These are phyloP conservation scores for Corynorhinus townsendii DNA, from an alignment of 2,113 vertebrate species.

Conservation along the genomic window DNA sequence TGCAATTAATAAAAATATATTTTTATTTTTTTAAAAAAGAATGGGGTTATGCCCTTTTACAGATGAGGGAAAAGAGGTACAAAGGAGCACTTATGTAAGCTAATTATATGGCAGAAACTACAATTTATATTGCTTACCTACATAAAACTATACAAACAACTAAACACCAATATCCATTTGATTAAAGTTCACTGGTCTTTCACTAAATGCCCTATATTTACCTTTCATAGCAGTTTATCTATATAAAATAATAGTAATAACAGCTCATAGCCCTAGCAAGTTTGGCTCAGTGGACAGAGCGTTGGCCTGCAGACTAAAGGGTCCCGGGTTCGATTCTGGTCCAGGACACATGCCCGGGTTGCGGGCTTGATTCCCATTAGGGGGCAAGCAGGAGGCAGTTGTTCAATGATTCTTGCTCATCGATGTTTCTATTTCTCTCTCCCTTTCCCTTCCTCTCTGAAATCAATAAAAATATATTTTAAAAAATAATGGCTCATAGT, in stretches of 20 bases:
- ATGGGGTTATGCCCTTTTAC: neutral
- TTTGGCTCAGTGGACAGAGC: no score
- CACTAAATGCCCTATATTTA: neutral
- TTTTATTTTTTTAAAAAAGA: neutral
- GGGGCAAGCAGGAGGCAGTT: no score
- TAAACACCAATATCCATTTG: neutral
- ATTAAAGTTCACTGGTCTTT: neutral
- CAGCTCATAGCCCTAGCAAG: neutral
- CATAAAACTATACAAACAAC: neutral
- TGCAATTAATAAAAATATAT: neutral
- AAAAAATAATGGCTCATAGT: neutral
- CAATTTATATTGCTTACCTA: neutral
- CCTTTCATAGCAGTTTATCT: constrained; percentile 28
- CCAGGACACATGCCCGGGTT: no score
- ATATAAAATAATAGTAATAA: neutral
- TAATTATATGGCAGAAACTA: neutral
- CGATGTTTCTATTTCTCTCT: no score
- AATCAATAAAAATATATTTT: no score
- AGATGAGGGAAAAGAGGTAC: neutral
- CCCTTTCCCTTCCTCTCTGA: no score
- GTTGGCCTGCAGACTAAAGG: no score
- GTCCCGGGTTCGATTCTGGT: no score
- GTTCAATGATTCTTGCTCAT: no score
- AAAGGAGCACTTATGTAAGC: neutral
- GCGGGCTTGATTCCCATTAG: no score